phyloP scores from a whole-genome alignment of 2,797 vertebrate genomes.

The Catamblyrhynchus diadema region DNA sequence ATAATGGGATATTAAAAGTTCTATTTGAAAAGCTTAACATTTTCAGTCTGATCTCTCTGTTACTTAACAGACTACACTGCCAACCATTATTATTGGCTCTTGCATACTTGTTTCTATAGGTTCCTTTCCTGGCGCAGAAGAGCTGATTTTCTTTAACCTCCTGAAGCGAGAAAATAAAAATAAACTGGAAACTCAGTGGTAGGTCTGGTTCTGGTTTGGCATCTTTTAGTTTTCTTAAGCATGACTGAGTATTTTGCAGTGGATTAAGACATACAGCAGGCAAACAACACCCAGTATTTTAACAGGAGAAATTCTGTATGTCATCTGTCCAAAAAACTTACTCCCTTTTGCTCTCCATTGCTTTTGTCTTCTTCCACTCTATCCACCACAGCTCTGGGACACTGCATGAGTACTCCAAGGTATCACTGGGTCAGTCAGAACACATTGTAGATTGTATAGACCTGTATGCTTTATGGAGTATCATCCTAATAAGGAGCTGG shows the following conservation, averaged over 20 bases:
- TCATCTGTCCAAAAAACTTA: not conserved
- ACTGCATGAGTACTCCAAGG: not conserved
- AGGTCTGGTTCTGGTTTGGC: not conserved
- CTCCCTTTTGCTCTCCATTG: not conserved
- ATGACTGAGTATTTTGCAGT: not conserved
- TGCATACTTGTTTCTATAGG: not conserved
- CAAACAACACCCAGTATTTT: not conserved
- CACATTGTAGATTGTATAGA: not conserved
- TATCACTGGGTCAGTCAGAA: not conserved
- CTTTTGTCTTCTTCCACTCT: not conserved
- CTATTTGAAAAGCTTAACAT: constrained; percentile 26
- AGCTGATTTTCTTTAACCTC: not conserved
- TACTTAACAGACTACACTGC: not conserved
- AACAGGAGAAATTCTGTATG: not conserved
- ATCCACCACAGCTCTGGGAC: not conserved
- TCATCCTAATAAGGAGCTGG: not conserved
- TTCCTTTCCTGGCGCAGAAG: not conserved
- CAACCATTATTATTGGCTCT: not conserved
- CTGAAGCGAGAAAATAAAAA: not conserved
- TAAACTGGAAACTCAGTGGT: not conserved
- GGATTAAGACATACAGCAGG: not conserved
- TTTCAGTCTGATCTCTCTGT: not conserved
- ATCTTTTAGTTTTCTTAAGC: not conserved
- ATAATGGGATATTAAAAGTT: not conserved
- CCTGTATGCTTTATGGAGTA: not conserved